Conservation (phyloP, 2,113 vertebrate species). For the Pogona vitticeps region DNA sequence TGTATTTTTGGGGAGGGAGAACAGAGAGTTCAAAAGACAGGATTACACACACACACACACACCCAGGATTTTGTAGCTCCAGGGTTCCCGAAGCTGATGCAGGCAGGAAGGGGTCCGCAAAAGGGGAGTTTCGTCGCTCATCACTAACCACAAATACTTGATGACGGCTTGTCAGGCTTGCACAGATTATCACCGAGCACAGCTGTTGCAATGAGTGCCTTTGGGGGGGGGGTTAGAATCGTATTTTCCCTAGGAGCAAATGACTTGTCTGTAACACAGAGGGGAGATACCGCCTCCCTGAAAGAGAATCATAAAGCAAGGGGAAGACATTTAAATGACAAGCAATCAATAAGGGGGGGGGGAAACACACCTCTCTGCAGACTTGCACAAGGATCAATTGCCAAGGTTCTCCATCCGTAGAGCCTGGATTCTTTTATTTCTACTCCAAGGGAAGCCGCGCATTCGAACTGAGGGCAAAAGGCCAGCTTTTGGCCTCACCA, state of each 20-base stretch:
- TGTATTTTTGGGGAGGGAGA: background rate
- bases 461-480: background rate
- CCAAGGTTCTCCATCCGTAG: background rate
- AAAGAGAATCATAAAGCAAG: background rate
- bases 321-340: background rate
- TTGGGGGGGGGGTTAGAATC: no score
- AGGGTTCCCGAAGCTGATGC: background rate
- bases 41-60: no score
- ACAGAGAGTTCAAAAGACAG: background rate
- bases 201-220: background rate
- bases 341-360: background rate
- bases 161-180: background rate
- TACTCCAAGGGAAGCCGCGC: slow-evolving; percentile 3
- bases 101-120: background rate
- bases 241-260: background rate
- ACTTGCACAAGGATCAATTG: background rate
- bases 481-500: background rate
- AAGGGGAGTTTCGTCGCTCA: background rate
- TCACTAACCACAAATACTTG: background rate
- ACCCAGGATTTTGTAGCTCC: background rate
- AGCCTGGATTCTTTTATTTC: background rate
- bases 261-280: background rate
- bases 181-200: background rate
- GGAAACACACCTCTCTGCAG: background rate
- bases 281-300: background rate